phyloP scores from a whole-genome alignment of 35 echinoderm and acorn worm genomes.

The Ophioderma brevispina region DNA sequence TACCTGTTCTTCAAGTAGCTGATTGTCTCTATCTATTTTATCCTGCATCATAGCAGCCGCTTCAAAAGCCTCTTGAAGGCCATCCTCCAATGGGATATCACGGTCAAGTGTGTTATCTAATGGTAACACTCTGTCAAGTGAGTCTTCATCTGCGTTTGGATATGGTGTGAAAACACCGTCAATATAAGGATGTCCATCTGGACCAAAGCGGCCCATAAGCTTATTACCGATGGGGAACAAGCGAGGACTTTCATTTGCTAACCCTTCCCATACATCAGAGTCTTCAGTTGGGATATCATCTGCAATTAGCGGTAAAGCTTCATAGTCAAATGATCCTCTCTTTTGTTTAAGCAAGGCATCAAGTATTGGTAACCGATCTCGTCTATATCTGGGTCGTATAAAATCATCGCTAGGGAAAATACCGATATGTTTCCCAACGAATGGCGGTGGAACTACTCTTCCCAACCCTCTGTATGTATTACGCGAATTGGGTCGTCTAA shows the following conservation, averaged over 20 bases:
- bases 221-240: neutral
- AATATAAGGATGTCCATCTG: neutral
- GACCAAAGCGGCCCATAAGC: neutral
- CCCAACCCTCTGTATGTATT: neutral
- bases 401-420: neutral
- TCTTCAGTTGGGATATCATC: neutral
- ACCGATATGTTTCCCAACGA: neutral
- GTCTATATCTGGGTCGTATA: neutral
- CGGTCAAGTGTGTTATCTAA: neutral
- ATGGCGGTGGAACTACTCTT: neutral
- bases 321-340: no score
- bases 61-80: neutral
- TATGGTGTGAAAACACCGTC: neutral
- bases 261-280: no score
- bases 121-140: no score
- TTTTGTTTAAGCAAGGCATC: no score
- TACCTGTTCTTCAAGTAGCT: no score
- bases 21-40: neutral
- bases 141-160: no score
- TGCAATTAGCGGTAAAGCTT: neutral
- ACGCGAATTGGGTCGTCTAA: neutral
- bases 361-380: no score
- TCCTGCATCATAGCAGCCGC: neutral
- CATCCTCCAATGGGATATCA: neutral
- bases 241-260: no score